These are phyloP conservation scores for Gerosis bhagava DNA, from an alignment of 2,888 invertebrate species.

Conservation along the genomic window DNA sequence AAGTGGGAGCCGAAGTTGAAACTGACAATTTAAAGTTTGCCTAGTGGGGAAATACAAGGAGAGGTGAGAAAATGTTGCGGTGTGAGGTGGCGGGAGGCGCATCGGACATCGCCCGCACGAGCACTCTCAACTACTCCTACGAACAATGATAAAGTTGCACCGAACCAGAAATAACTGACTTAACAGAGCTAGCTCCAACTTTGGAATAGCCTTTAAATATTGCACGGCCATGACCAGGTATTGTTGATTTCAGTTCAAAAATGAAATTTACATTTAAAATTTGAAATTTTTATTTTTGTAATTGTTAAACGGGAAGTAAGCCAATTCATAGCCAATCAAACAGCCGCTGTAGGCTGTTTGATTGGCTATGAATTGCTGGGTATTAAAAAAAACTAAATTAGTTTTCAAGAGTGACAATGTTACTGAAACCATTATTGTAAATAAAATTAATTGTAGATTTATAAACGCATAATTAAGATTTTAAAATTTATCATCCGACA, in stretches of 20 bases:
- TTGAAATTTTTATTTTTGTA: conserved; percentile 26
- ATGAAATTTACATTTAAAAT: too few species aligned
- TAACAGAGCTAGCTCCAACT: conserved; percentile 43
- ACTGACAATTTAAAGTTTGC: conserved; percentile 75
- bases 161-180: conserved; percentile 51
- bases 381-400: too few species aligned
- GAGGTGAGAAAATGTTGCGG: conserved; percentile 63
- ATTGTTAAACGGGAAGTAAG: background rate
- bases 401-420: too few species aligned
- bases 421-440: too few species aligned
- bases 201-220: conserved; percentile 45
- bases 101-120: conserved; percentile 46
- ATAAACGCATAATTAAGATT: too few species aligned
- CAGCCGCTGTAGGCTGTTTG: too few species aligned
- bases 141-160: conserved; percentile 56
- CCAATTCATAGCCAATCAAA: too few species aligned
- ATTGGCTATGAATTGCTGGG: too few species aligned
- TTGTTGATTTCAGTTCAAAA: conserved; percentile 31
- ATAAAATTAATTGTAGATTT: too few species aligned
- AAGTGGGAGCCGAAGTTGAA: conserved; percentile 64
- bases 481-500: too few species aligned
- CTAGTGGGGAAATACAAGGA: conserved; percentile 51
- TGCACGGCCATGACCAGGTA: conserved; percentile 38
- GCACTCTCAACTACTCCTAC: conserved; percentile 35
- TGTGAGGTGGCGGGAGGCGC: conserved; percentile 36